Evolutionary conservation across 2,888 invertebrate species (phyloP).

Genomic region (Nipponacmea schrenckii): DNA sequence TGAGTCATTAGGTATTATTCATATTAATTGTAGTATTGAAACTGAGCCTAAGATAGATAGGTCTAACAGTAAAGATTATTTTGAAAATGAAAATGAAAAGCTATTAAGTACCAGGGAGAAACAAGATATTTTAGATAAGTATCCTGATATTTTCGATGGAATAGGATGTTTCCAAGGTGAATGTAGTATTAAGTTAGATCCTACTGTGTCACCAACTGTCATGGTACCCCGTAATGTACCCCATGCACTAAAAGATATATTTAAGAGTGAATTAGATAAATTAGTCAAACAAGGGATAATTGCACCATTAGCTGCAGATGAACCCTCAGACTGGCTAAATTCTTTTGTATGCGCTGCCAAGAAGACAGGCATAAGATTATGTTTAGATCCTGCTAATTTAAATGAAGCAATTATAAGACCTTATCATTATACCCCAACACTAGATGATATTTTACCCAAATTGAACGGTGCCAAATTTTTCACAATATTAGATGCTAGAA

Average conservation of each 20-base stretch:
- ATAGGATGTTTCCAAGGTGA: conserved; percentile 1
- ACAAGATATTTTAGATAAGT: not conserved
- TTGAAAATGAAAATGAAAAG: not conserved
- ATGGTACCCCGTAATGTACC: not conserved
- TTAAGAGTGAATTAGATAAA: not conserved
- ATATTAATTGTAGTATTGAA: not conserved
- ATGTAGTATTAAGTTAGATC: not conserved
- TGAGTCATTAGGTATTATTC: not conserved
- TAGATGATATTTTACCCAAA: conserved; percentile 2
- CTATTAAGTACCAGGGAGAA: not conserved
- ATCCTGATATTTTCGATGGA: not conserved
- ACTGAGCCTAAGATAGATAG: conserved; percentile 2
- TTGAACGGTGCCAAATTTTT: not conserved
- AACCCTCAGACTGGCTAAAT: conserved; percentile 5
- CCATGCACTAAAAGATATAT: not conserved
- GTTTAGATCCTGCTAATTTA: not conserved
- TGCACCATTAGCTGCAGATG: not conserved
- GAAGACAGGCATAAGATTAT: not conserved
- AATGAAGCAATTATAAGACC: conserved; percentile 7
- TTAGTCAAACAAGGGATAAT: not conserved
- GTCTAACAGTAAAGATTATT: not conserved
- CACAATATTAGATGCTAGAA: conserved; percentile 1
- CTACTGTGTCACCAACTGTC: not conserved
- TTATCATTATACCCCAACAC: conserved; percentile 1
- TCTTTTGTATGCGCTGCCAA: not conserved